Base-by-base conservation (phyloP, 64 coral and sea anemone species). In the Porites lutea region DNA sequence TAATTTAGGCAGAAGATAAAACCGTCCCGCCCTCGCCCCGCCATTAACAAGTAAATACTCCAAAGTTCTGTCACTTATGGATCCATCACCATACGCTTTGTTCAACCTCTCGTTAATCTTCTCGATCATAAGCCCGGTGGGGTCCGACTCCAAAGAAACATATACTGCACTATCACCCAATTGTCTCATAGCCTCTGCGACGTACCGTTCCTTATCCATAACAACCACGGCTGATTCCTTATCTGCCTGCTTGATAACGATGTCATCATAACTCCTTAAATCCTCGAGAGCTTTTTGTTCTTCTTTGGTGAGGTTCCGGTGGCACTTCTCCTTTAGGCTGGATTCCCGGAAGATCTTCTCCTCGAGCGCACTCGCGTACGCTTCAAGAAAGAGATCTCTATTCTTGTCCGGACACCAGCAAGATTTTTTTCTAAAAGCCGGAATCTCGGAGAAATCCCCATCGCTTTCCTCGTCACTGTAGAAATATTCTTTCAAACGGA, bases 401-500 rank as follows among this genome's bases (percentile, higher is more conserved):
- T 64, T 65, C 44, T 89, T 78, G 8, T 77, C 45, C 18, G 74
- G 88, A 77, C 88, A 78, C 74, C 74, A 79, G 21, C 5, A 13
- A 2, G 53, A 89, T 51, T 89, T 89, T 78, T 89, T 78, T 61
- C 58, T 78, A 45, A 89, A 89, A 11, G 16, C 50, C 3, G 37
- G 72, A 7, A 59, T 12, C 4, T 78, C 52, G n/a, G 71, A 65
- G 44, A 64, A 77, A 18, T 89, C 19, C 16, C 59, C 52, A 44
- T 66, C 59, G 3, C 60, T 37, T 6, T 65, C 54, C 27, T 59
- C 73, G 20, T 90, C 74, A 9, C 16, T 48, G 16, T 90, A 79
- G 79, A 90, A 90, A 21, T 79, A 90, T 13, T 77, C 88, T 59
- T 63, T 90, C 5, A 77, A 51, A n/a, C 59, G 59, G 43, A 86